Conservation (phyloP, 2,888 invertebrate species). For the Apotomis betuletana region DNA sequence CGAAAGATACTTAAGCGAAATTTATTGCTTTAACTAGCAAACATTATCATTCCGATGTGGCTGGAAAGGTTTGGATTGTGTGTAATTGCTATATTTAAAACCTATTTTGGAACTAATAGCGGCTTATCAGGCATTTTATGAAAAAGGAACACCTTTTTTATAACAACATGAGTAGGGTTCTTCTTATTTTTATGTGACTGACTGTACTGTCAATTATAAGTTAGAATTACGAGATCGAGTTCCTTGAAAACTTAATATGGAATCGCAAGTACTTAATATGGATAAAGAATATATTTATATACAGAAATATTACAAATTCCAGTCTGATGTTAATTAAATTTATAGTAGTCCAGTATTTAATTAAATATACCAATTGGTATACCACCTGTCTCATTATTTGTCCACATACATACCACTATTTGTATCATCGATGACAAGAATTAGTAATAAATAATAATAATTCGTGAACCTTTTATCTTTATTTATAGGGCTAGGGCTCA, state of each 20-base stretch:
- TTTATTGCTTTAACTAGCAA: conserved; percentile 77
- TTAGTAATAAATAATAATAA: too few species aligned
- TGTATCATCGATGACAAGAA: too few species aligned
- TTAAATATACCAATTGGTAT: too few species aligned
- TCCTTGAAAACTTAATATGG: background rate
- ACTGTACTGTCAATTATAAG: background rate
- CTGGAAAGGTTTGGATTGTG: conserved; percentile 48
- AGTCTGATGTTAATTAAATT: too few species aligned
- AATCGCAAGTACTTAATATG: too few species aligned
- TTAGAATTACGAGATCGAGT: background rate
- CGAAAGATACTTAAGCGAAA: conserved; percentile 62
- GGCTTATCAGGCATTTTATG: conserved; percentile 6
- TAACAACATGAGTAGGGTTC: background rate
- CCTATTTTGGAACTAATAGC: conserved; percentile 22
- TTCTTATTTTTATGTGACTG: background rate
- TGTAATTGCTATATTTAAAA: conserved; percentile 47
- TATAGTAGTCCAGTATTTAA: too few species aligned
- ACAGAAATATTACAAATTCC: too few species aligned
- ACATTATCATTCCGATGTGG: conserved; percentile 53
- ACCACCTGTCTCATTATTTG: too few species aligned
- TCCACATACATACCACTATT: too few species aligned
- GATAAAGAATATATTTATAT: too few species aligned
- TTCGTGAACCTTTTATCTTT: too few species aligned
- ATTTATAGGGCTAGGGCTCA: too few species aligned
- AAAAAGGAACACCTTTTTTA: background rate